Percentiles rank a stretch among this genome's conserved stretches.
Conservation (phyloP, 2,113 vertebrate genomes). For the Natator depressus region DNA sequence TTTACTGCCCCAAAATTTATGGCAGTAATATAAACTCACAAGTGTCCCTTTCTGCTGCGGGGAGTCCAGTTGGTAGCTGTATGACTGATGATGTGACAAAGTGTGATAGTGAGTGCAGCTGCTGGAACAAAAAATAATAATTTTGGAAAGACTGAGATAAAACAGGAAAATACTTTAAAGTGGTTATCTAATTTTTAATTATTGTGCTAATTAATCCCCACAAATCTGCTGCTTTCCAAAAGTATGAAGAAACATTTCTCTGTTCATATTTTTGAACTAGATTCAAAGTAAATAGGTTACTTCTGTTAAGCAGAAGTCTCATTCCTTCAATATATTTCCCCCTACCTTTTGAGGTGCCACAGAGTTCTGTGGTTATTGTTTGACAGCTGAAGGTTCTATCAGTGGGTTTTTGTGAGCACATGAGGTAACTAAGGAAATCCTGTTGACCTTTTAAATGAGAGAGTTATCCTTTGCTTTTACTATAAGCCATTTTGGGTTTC, state of each 20-base stretch:
- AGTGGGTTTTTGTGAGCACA: background rate
- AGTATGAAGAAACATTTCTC: background rate
- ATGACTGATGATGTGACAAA: conserved; percentile 91
- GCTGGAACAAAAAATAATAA: conserved; percentile 73
- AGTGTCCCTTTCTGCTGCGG: conserved; percentile 78
- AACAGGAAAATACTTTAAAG: conserved; percentile 58
- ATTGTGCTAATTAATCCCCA: conserved; percentile 38
- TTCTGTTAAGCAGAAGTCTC: background rate
- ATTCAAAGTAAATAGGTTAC: background rate
- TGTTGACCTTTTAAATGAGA: conserved; percentile 41
- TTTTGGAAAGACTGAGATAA: conserved; percentile 63
- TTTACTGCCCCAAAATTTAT: conserved; percentile 90
- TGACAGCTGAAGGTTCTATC: background rate
- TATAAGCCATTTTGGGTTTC: conserved; percentile 33
- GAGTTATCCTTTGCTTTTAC: conserved; percentile 46
- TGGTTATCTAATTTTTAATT: conserved; percentile 44
- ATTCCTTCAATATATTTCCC: background rate
- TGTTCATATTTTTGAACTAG: background rate
- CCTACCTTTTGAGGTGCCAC: background rate
- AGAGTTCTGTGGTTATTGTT: background rate
- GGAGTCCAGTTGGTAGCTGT: conserved; percentile 81
- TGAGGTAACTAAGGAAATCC: background rate
- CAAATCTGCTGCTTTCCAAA: conserved; percentile 7
- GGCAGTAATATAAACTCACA: conserved; percentile 85
- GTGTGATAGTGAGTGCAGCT: conserved; percentile 83